phyloP scores from a whole-genome alignment of 2,797 vertebrate genomes.

The Loriculus beryllinus region DNA sequence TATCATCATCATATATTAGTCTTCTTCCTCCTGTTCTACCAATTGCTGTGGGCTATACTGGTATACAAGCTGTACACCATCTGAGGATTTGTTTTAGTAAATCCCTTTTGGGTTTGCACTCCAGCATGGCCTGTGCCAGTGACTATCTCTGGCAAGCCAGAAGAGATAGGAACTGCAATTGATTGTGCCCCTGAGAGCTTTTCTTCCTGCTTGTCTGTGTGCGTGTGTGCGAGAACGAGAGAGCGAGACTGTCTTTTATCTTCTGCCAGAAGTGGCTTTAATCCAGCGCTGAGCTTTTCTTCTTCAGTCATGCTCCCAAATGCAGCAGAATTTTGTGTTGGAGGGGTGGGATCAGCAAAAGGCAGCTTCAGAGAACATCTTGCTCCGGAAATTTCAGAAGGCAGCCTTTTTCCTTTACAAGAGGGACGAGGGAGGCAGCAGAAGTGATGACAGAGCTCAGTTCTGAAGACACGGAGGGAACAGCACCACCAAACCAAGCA shows the following conservation, averaged over 20 bases:
- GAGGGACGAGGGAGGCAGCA: neutral
- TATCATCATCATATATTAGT: neutral
- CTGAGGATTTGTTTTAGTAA: constrained; percentile 37
- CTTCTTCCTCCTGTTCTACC: neutral
- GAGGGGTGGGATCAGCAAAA: neutral
- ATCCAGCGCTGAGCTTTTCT: constrained; percentile 30
- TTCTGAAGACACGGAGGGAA: neutral
- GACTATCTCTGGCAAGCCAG: constrained; percentile 43
- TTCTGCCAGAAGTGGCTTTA: constrained; percentile 43
- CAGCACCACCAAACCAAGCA: fast-evolving
- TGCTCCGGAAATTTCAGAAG: neutral
- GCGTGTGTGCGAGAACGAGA: neutral
- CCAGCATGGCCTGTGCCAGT: constrained; percentile 16
- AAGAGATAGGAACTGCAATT: constrained; percentile 48
- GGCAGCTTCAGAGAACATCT: neutral
- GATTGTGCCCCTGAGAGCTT: constrained; percentile 47
- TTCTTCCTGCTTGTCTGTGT: constrained; percentile 15
- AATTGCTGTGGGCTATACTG: constrained; percentile 23
- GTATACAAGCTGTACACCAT: neutral
- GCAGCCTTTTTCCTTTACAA: neutral
- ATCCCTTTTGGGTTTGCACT: constrained; percentile 33
- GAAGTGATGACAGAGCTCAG: neutral
- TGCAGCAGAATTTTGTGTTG: neutral
- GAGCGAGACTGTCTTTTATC: constrained; percentile 53
- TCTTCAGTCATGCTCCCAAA: neutral